Base-by-base conservation (phyloP, 2,797 vertebrate species). In the Tokudaia tokunoshimensis region DNA sequence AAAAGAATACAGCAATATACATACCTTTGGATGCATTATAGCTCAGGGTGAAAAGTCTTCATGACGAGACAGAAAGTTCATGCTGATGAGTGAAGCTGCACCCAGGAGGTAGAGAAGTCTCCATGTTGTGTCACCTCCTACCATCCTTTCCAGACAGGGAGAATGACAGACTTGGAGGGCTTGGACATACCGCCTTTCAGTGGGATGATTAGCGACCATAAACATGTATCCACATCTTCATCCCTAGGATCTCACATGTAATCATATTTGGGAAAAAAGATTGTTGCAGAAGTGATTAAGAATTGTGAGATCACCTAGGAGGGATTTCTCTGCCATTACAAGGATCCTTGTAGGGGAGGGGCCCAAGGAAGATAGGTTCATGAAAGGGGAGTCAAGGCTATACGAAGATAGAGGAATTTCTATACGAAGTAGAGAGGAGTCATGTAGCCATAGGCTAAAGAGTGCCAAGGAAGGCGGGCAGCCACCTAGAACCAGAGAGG, bases 1-100 rank as follows among this genome's bases (percentile, higher is more conserved):
- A 81, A 89, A 90, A 94, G 41, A 87, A 76, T 24, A 24, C 85
- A 67, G 41, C 75, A 31, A 44, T 59, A 86, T 59, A 80, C n/a
- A 41, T 13, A 26, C 8, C 59, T 26, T 22, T 14, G 50, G 70
- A 52, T 65, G 63, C 78, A 82, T 65, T 57, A 65, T 59, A 94
- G 80, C 37, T 91, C 47, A 29, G 55, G 86, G 78, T 72, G 79
- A 70, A 59, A 85, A n/a, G 50, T 41, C 47, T 59, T 79, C 55
- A 52, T 59, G 34, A 17, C 41, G 79, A 90, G 55, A 47, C 3
- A 52, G 86, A 29, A 8, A 72, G 65, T 75, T 94, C 41, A 1
- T 79, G 34, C 87, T 57, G 81, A 72, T 52, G 55, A 59, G 70
- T 44, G 47, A 92, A 86, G 52, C 79, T 8, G 24, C 17, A 7